Base-by-base conservation (phyloP, 2,888 invertebrate genomes). In the Synanthedon formicaeformis region DNA sequence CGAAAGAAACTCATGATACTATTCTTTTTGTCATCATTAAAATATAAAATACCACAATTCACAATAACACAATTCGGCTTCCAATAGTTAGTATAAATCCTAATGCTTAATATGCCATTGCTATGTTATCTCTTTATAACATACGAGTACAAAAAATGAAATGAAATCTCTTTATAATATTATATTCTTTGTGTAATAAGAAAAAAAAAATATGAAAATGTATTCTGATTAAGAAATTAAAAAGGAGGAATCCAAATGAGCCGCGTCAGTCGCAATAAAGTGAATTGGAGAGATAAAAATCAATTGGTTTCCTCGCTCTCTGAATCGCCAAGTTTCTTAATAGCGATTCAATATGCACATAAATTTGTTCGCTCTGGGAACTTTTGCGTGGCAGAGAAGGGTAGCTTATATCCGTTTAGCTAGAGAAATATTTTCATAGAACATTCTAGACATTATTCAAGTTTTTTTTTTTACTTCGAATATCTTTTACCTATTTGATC, bases 291-390 rank as follows among this genome's bases (percentile, higher is more conserved):
- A 59, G 53, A 67, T 56, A 55, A 70, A 65, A 76, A 73, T 69
- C 72, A 74, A 75, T 78, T 66, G 68, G 60, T 62, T 63, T 62
- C 58, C 61, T 59, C 55, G 55, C 34, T 52, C 52, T 57, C 52
- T 53, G 56, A 53, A 57, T 54, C 51, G 60, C 58, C 55, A 66
- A 75, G 65, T 69, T 64, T 65, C 65, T 63, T 71, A 71, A 69
- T 67, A 64, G 66, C 69, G 66, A 69, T 74, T 67, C 70, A 65
- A 69, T 78, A 81, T 81, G 82, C 74, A 75, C 80, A 81, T 82
- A 82, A 75, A 81, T 82, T 81, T 70, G 61, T 64, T 61, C 56
- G 56, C 57, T 56, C 56, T 53, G 52, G 53, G 58, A 61, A 63
- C 64, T 65, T 56, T 53, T 41, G 53, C 55, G 48, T 48, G 48